These are phyloP conservation scores for Allophyes oxyacanthae DNA, from an alignment of 2,888 invertebrate species.

Conservation along the genomic window DNA sequence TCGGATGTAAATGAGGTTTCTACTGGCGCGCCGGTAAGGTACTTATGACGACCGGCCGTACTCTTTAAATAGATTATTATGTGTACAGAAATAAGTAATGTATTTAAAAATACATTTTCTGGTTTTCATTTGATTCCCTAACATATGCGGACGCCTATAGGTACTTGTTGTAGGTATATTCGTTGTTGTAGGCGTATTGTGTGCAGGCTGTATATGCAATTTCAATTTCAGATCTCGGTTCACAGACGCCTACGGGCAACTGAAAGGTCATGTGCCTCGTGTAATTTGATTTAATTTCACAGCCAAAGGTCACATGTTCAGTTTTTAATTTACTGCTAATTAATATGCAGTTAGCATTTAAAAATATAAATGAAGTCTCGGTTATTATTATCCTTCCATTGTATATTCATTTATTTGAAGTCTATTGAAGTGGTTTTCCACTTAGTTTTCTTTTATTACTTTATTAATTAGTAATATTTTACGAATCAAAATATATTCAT, in stretches of 20 bases:
- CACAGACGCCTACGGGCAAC: conserved; percentile 18
- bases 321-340: conserved; percentile 1
- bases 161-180: not conserved
- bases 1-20: conserved; percentile 13
- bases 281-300: conserved; percentile 23
- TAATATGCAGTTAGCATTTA: not conserved
- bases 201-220: conserved; percentile 30
- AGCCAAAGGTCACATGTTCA: conserved; percentile 10
- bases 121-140: not conserved
- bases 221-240: conserved; percentile 23
- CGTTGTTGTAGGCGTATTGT: conserved; percentile 1
- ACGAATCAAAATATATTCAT: too few relatives aligned
- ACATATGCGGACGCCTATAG: not conserved
- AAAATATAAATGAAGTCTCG: not conserved
- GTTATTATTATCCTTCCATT: not conserved
- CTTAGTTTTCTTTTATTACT: not conserved
- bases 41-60: conserved; percentile 13
- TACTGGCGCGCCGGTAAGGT: conserved; percentile 2
- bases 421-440: not conserved
- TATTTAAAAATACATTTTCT: not conserved
- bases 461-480: too few relatives aligned
- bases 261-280: conserved; percentile 27
- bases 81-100: conserved; percentile 1
- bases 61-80: conserved; percentile 10
- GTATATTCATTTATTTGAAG: not conserved